phyloP scores from a whole-genome alignment of 2,113 vertebrate genomes.

The Cinclus mexicanus region DNA sequence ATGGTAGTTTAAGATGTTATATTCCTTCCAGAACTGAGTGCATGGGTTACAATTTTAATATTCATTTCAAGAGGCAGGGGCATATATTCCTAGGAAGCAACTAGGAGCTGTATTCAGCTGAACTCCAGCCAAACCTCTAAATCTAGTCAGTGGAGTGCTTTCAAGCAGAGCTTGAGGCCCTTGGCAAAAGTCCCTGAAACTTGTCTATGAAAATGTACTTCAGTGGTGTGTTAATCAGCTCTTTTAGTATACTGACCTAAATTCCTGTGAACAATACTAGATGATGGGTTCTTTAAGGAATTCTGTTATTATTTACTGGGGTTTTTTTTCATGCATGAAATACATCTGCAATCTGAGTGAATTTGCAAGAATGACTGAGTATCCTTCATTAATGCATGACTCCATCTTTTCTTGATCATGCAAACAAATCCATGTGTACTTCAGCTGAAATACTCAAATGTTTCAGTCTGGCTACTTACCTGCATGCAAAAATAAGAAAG shows the following conservation, averaged over 20 bases:
- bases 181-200: not conserved
- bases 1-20: not conserved
- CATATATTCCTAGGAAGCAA: not conserved
- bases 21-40: not conserved
- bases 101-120: not conserved
- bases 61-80: not conserved
- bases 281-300: not conserved
- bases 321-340: not conserved
- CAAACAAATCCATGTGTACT: not conserved
- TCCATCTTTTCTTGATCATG: not conserved
- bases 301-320: not conserved
- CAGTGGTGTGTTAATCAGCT: not conserved
- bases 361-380: not conserved
- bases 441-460: not conserved
- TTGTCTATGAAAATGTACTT: not conserved
- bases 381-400: not conserved
- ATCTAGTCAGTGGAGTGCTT: not conserved
- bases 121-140: not conserved
- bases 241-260: not conserved
- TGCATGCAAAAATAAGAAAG: not conserved
- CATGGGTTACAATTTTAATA: not conserved
- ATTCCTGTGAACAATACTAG: not conserved
- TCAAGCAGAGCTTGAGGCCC: not conserved
- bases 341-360: not conserved
- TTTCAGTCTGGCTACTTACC: not conserved